Evolutionary conservation across 2,888 invertebrate species (phyloP).

Genomic region (Ophonus ardosiacus): DNA sequence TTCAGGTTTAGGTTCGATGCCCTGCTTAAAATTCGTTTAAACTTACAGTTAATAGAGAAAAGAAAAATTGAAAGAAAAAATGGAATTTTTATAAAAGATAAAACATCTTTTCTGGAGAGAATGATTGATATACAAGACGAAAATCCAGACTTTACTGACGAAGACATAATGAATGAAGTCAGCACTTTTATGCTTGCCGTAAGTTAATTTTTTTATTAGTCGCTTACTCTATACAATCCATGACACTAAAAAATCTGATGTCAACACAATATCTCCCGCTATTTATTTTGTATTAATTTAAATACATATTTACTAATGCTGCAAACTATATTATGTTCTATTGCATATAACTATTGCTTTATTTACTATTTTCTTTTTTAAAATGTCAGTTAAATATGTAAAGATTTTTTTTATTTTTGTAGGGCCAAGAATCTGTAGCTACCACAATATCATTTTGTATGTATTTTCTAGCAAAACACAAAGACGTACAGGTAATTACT

Average conservation of each 20-base stretch:
- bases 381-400: not conserved
- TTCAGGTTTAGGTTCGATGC: too few relatives aligned
- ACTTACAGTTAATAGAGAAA: slow-evolving; percentile 35
- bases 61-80: slow-evolving; percentile 35
- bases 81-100: slow-evolving; percentile 56
- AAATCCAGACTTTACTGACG: slow-evolving; percentile 77
- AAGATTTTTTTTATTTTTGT: slow-evolving; percentile 62
- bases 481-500: slow-evolving; percentile 74
- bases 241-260: too few relatives aligned
- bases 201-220: slow-evolving; percentile 65
- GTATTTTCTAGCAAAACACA: slow-evolving; percentile 78
- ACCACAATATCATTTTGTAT: slow-evolving; percentile 79
- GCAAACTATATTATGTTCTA: too few relatives aligned
- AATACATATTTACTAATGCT: too few relatives aligned
- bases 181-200: slow-evolving; percentile 82
- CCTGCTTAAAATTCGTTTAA: not conserved
- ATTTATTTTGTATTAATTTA: too few relatives aligned
- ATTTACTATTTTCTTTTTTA: too few relatives aligned
- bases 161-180: slow-evolving; percentile 80
- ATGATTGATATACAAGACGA: slow-evolving; percentile 77
- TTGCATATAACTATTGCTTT: too few relatives aligned
- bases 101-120: slow-evolving; percentile 51
- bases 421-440: slow-evolving; percentile 81
- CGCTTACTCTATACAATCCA: not conserved
- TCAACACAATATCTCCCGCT: too few relatives aligned